phyloP scores from a whole-genome alignment of 1,140 invertebrate genomes.

The Brachionus calyciflorus region DNA sequence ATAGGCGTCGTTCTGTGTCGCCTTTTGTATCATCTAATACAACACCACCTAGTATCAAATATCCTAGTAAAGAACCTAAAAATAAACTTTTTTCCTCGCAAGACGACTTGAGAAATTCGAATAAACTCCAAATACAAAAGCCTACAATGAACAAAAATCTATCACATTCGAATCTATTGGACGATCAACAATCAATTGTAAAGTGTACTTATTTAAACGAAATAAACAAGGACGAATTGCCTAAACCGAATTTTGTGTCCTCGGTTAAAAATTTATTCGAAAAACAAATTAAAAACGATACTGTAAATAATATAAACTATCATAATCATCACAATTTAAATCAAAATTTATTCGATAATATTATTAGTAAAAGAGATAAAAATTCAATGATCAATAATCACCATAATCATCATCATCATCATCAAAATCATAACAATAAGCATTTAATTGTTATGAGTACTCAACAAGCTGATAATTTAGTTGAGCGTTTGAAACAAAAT shows the following conservation, averaged over 20 bases:
- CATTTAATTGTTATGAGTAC: not conserved
- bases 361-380: too few species aligned
- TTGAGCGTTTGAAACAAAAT: constrained; percentile 11
- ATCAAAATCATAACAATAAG: not conserved
- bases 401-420: not conserved
- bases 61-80: not conserved
- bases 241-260: constrained; percentile 43
- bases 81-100: constrained; percentile 32
- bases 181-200: not conserved
- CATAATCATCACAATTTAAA: too few species aligned
- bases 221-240: constrained; percentile 44
- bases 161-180: constrained; percentile 10
- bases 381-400: not conserved
- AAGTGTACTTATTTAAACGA: constrained; percentile 46
- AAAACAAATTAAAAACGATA: constrained; percentile 27
- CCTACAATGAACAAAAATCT: not conserved
- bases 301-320: not conserved
- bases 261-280: constrained; percentile 44
- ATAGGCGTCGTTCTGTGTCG: constrained; percentile 1
- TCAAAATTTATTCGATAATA: too few species aligned
- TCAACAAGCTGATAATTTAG: constrained; percentile 20
- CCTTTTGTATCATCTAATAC: not conserved
- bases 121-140: not conserved
- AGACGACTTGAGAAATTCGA: constrained; percentile 21
- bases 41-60: not conserved